A percentile compares a stretch with the other conserved stretches of the same genome.
phyloP scores from a whole-genome alignment of 2,888 invertebrate genomes.

The Zaprionus lineosus region DNA sequence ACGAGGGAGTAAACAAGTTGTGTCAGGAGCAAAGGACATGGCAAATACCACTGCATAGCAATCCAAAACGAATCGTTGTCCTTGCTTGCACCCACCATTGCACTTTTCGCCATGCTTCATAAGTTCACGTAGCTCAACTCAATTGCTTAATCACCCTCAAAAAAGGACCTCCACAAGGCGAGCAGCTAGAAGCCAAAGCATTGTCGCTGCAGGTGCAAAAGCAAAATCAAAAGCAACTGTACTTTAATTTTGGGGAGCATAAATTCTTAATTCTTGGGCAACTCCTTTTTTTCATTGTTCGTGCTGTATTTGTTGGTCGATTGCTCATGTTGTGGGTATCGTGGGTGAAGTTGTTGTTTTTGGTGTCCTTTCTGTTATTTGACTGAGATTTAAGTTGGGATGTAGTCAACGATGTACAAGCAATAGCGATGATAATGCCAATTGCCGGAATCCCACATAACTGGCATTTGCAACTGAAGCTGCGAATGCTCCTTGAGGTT shows the following conservation, averaged over 20 bases:
- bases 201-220: constrained; percentile 38
- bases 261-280: no score
- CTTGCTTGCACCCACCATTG: constrained; percentile 41
- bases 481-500: no score
- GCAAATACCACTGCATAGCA: constrained; percentile 19
- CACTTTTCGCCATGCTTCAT: constrained; percentile 69
- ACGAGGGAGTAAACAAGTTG: constrained; percentile 62
- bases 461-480: no score
- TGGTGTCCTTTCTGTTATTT: no score
- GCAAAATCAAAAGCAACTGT: no score
- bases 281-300: no score
- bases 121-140: constrained; percentile 61
- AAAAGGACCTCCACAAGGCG: constrained; percentile 8
- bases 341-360: no score
- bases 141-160: constrained; percentile 55
- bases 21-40: constrained; percentile 13
- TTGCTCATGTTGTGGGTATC: constrained; percentile 38
- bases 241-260: constrained; percentile 37
- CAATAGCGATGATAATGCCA: no score
- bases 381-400: no score
- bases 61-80: constrained; percentile 25
- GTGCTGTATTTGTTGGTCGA: no score
- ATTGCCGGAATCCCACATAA: no score
- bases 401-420: no score
- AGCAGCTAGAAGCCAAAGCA: constrained; percentile 36